These are phyloP conservation scores for Tillus elongatus DNA, from an alignment of 2,888 invertebrate genomes.

Conservation along the genomic window DNA sequence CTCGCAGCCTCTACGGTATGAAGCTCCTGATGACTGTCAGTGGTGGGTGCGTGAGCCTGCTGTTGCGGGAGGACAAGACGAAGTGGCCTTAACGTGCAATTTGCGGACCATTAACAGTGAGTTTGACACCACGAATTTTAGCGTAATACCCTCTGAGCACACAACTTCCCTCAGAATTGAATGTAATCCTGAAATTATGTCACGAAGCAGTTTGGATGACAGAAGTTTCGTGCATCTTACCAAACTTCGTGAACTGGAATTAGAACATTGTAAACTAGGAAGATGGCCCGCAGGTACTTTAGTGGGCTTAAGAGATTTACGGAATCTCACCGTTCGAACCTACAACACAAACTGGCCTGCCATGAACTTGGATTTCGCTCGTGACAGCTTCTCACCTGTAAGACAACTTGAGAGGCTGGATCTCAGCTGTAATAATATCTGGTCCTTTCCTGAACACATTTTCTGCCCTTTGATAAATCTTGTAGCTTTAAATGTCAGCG, in stretches of 20 bases:
- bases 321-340: slow-evolving; percentile 77
- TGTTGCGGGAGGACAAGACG: slow-evolving; percentile 48
- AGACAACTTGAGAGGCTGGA: slow-evolving; percentile 75
- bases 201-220: slow-evolving; percentile 67
- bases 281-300: slow-evolving; percentile 74
- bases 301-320: slow-evolving; percentile 67
- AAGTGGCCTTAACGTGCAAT: slow-evolving; percentile 70
- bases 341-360: slow-evolving; percentile 79
- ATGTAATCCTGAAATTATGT: slow-evolving; percentile 72
- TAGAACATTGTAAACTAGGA: slow-evolving; percentile 80
- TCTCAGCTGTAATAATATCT: slow-evolving; percentile 80
- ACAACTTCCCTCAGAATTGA: slow-evolving; percentile 70
- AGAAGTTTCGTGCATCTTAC: slow-evolving; percentile 72
- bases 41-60: slow-evolving; percentile 61
- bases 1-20: slow-evolving; percentile 51
- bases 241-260: slow-evolving; percentile 67
- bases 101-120: slow-evolving; percentile 79
- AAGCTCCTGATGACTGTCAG: slow-evolving; percentile 79
- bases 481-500: slow-evolving; percentile 73
- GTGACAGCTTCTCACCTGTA: slow-evolving; percentile 66
- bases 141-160: slow-evolving; percentile 75
- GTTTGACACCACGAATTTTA: slow-evolving; percentile 80
- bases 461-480: slow-evolving; percentile 76
- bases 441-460: slow-evolving; percentile 77
- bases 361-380: slow-evolving; percentile 72